phyloP scores from a whole-genome alignment of 2,888 invertebrate species.

The Caenorhabditis sinica region DNA sequence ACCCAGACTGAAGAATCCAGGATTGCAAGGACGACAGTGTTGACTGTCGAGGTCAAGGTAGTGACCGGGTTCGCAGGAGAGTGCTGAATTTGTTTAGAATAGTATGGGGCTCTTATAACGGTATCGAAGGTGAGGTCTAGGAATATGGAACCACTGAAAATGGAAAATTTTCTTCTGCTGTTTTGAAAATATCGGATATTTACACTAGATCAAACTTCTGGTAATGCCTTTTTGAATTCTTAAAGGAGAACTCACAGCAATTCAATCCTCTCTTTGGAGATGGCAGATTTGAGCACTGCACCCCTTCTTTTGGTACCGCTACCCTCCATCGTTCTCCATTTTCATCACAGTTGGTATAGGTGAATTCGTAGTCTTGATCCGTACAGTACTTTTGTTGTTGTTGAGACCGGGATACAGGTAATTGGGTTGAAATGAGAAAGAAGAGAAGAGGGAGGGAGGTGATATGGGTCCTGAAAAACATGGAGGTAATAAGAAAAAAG shows the following conservation, averaged over 20 bases:
- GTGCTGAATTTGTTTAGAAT: conserved; percentile 82
- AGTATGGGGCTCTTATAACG: no score
- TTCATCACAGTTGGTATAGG: conserved; percentile 71
- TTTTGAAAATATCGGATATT: no score
- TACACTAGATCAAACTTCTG: no score
- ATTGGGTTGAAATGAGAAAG: background rate
- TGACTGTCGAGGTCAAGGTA: conserved; percentile 86
- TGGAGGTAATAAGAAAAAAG: no score
- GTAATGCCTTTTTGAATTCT: no score
- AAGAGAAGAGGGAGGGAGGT: background rate
- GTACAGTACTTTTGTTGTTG: conserved; percentile 39
- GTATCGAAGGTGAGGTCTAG: no score
- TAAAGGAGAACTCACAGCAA: conserved; percentile 87
- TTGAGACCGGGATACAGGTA: no score
- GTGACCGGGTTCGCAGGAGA: conserved; percentile 86
- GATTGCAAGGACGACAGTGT: conserved; percentile 85
- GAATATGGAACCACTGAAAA: no score
- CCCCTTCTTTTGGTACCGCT: conserved; percentile 85
- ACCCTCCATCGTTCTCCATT: conserved; percentile 85
- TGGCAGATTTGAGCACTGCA: conserved; percentile 84
- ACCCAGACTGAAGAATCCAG: conserved; percentile 86
- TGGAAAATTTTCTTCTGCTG: no score
- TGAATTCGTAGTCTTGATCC: conserved; percentile 64
- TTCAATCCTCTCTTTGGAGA: conserved; percentile 85
- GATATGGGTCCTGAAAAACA: background rate